Conservation (phyloP, 2,888 invertebrate genomes). For the Coenonympha glycerion region DNA sequence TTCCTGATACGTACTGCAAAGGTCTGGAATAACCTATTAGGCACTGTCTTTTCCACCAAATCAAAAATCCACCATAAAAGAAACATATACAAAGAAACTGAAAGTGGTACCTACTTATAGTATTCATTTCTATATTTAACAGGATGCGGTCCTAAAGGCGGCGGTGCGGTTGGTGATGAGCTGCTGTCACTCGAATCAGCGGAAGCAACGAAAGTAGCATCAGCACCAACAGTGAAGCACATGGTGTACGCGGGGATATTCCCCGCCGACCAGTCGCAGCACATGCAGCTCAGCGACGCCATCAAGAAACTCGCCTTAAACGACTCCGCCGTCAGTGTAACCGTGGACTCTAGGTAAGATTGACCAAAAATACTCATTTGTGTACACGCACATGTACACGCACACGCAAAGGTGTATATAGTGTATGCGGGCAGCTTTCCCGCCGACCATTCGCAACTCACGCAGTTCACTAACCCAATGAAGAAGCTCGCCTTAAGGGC, state of each 20-base stretch:
- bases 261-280: slow-evolving; percentile 92
- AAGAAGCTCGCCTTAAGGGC: slow-evolving; percentile 91
- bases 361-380: not conserved
- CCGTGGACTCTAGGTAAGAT: slow-evolving; percentile 85
- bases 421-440: slow-evolving; percentile 84
- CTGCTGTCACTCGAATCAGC: slow-evolving; percentile 50
- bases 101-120: no score
- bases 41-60: no score
- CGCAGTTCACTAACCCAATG: slow-evolving; percentile 84
- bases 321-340: slow-evolving; percentile 92
- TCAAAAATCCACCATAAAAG: no score
- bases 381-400: no score
- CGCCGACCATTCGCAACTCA: slow-evolving; percentile 89
- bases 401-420: slow-evolving; percentile 62
- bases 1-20: no score
- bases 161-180: slow-evolving; percentile 65
- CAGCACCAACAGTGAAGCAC: slow-evolving; percentile 53
- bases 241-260: slow-evolving; percentile 81
- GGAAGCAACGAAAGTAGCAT: slow-evolving; percentile 34
- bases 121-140: not conserved
- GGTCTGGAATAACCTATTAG: no score
- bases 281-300: slow-evolving; percentile 82
- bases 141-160: slow-evolving; percentile 68
- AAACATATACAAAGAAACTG: no score
- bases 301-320: slow-evolving; percentile 95